A percentile compares a stretch with the other conserved stretches of the same genome.
phyloP scores from a whole-genome alignment of 2,888 invertebrate genomes.

The Rotaria magnacalcarata region DNA sequence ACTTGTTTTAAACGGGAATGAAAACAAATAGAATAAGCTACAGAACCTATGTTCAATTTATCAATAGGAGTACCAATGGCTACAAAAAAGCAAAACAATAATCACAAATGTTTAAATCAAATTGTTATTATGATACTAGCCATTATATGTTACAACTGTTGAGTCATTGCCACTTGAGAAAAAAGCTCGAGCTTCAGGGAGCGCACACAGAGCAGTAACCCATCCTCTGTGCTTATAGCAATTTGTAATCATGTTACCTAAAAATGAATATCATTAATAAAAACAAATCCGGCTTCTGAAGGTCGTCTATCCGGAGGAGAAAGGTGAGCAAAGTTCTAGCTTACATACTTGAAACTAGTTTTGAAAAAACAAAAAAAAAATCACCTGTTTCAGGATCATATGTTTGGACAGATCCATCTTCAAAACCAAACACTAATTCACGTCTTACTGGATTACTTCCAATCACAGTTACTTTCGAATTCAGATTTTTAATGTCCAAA shows the following conservation, averaged over 20 bases:
- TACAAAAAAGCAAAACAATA: neutral
- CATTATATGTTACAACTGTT: neutral
- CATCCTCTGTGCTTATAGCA: slow-evolving; percentile 26
- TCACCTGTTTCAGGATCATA: slow-evolving; percentile 42
- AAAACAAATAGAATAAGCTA: neutral
- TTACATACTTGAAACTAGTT: too few relatives aligned
- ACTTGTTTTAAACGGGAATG: slow-evolving; percentile 35
- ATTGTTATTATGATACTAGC: neutral
- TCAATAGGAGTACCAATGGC: neutral
- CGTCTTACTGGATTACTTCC: slow-evolving; percentile 55
- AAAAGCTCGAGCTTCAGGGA: neutral
- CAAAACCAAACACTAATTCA: slow-evolving; percentile 57
- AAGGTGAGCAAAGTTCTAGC: too few relatives aligned
- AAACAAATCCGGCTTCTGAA: too few relatives aligned
- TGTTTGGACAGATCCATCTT: slow-evolving; percentile 51
- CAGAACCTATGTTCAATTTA: slow-evolving; percentile 2
- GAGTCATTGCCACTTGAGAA: slow-evolving; percentile 25
- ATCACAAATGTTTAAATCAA: neutral
- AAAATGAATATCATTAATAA: neutral
- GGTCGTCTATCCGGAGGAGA: too few relatives aligned
- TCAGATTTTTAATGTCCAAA: slow-evolving; percentile 54
- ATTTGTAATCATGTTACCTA: neutral
- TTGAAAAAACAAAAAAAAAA: neutral
- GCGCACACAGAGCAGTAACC: neutral
- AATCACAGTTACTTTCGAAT: slow-evolving; percentile 54